Conservation (phyloP, 2,113 vertebrate genomes). For the Naja naja region DNA sequence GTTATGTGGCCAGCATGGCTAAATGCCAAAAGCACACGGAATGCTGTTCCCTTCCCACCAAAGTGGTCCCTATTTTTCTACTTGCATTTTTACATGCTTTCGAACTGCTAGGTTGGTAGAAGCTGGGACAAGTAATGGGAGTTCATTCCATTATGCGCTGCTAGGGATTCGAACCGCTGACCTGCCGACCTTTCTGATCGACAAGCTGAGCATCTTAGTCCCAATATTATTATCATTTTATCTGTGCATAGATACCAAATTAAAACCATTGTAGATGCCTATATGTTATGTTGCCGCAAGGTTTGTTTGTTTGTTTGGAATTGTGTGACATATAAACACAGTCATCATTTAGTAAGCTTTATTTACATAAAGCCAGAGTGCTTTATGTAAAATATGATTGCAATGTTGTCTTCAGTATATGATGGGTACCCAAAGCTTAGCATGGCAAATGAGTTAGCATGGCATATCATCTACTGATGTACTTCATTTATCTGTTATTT, state of each 20-base stretch:
- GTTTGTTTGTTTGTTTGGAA: background rate
- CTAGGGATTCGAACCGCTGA: too few relatives aligned
- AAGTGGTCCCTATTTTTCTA: too few relatives aligned
- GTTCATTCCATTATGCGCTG: too few relatives aligned
- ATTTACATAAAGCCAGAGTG: too few relatives aligned
- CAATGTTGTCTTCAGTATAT: background rate
- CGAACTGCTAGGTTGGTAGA: too few relatives aligned
- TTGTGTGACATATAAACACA: background rate
- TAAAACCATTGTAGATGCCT: background rate
- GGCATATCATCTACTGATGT: background rate
- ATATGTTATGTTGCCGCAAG: background rate
- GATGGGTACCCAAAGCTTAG: background rate
- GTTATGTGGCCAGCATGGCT: too few relatives aligned
- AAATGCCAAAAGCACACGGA: too few relatives aligned
- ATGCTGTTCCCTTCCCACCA: too few relatives aligned
- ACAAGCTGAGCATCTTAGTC: too few relatives aligned
- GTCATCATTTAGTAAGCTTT: background rate
- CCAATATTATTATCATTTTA: background rate
- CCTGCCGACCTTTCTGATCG: too few relatives aligned
- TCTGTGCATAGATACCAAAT: background rate
- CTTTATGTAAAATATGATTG: background rate
- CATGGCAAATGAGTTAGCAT: background rate
- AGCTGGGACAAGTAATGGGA: too few relatives aligned
- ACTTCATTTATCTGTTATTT: background rate
- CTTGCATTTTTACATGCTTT: too few relatives aligned